Evolutionary conservation across 2,888 invertebrate species (phyloP).

Genomic region (Seladonia tumulorum): DNA sequence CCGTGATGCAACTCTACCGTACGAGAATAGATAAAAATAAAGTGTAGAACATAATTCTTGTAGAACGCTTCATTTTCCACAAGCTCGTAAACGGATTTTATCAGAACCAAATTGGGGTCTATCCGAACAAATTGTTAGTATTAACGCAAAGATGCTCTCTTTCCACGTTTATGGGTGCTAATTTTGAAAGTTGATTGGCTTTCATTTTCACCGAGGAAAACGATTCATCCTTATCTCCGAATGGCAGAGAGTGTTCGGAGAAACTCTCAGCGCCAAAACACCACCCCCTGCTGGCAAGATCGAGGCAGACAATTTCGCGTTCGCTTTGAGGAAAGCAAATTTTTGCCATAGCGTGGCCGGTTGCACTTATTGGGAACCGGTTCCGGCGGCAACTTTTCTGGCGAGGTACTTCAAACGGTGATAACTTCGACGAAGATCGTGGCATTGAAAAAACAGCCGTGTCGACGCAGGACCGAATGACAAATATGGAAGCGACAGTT

Average conservation of each 20-base stretch:
- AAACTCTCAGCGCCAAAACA: slow-evolving; percentile 41
- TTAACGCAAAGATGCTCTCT: too few relatives aligned
- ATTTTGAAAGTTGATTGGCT: not conserved
- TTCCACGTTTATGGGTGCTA: not conserved
- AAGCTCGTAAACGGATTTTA: too few relatives aligned
- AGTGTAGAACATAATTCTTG: too few relatives aligned
- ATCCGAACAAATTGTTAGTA: too few relatives aligned
- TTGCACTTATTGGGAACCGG: slow-evolving; percentile 75
- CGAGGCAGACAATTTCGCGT: slow-evolving; percentile 40
- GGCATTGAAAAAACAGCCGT: slow-evolving; percentile 41
- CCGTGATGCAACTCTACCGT: too few relatives aligned
- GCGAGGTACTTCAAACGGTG: slow-evolving; percentile 76
- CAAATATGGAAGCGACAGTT: slow-evolving; percentile 36
- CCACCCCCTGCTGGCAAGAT: slow-evolving; percentile 22
- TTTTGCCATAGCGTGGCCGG: slow-evolving; percentile 62
- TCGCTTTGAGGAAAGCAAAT: slow-evolving; percentile 57
- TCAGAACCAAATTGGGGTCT: too few relatives aligned
- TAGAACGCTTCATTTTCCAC: too few relatives aligned
- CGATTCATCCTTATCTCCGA: not conserved
- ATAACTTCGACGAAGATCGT: slow-evolving; percentile 42
- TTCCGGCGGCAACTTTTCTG: slow-evolving; percentile 76
- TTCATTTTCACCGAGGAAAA: not conserved
- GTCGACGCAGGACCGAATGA: slow-evolving; percentile 39
- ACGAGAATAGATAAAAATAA: too few relatives aligned
- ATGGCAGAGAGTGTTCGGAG: not conserved